Base-by-base conservation (phyloP, 2,888 invertebrate species). In the Formica aserva region DNA sequence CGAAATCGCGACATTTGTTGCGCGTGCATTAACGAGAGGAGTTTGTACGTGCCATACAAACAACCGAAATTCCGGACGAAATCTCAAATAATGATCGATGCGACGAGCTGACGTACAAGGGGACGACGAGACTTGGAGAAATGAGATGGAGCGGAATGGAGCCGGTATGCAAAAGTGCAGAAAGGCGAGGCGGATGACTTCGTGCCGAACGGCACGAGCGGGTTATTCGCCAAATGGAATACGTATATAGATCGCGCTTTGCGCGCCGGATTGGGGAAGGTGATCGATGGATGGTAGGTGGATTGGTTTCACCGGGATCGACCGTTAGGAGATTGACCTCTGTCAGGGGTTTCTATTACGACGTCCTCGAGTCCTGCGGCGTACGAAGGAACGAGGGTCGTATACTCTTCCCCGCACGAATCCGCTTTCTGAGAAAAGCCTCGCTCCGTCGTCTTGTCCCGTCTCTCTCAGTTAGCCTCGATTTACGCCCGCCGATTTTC, bases 321-420 rank as follows among this genome's bases (percentile, higher is more conserved):
- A 87, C 90, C 91, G 89, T 91, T 88, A 87, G 91, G 92, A 92
- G 91, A 92, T 92, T 92, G 92, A 92, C 92, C 92, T 89, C 92
- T 91, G 91, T 92, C 92, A 91, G 91, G 91, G 91, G 87, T 92
- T 92, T 92, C 92, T 92, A 92, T 92, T 92, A 92, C 91, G 89
- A 85, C 89, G 86, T 87, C 85, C 86, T 82, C 77, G 86, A 89
- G 86, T 90, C 88, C 87, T 86, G 74, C 65, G 80, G 81, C 82
- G 52, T 80, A 72, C 78, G 85, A 84, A 67, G 82, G 87, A 80
- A 77, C 66, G 85, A 88, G 85, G 87, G 83, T 57, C 80, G 62
- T 66, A 18, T 29, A 29, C 35, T 67, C 48, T 48, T n/a, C 66
- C 72, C 75, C 62, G 69, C 66, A 29, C 71, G 71, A 85, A 65